These are phyloP conservation scores for Scytalopus superciliaris DNA, from an alignment of 2,113 vertebrate genomes.

Conservation along the genomic window DNA sequence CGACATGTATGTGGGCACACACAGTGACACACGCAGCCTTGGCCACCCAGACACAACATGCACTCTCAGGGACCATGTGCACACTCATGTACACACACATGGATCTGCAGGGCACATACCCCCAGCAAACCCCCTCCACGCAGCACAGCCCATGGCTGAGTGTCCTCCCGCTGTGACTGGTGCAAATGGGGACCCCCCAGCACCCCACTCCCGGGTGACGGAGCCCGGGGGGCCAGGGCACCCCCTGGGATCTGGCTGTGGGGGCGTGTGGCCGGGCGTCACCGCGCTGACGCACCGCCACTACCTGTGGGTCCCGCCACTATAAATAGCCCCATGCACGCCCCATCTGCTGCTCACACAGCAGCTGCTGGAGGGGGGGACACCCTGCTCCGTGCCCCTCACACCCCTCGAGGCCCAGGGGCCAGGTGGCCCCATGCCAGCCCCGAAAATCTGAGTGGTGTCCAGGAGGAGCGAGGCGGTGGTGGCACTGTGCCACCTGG, in stretches of 20 bases:
- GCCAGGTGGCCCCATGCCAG: not conserved
- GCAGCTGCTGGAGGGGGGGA: not conserved
- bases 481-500: slow-evolving; percentile 33
- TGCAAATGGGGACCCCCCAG: not conserved
- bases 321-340: not conserved
- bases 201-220: not conserved
- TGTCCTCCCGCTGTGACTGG: not conserved
- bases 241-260: not conserved
- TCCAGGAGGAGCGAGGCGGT: not conserved
- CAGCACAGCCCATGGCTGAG: not conserved
- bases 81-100: not conserved
- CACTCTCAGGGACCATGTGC: fast-evolving
- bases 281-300: not conserved
- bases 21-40: not conserved
- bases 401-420: fast-evolving
- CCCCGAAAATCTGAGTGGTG: not conserved
- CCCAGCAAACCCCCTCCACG: not conserved
- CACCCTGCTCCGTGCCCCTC: not conserved
- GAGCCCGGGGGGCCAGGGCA: not conserved
- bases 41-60: fast-evolving
- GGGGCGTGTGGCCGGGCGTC: not conserved
- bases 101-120: not conserved
- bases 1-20: fast-evolving
- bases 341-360: not conserved
- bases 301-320: slow-evolving; percentile 54